Base-by-base conservation (phyloP, 2,797 vertebrate species). In the Gallirallus australis region DNA sequence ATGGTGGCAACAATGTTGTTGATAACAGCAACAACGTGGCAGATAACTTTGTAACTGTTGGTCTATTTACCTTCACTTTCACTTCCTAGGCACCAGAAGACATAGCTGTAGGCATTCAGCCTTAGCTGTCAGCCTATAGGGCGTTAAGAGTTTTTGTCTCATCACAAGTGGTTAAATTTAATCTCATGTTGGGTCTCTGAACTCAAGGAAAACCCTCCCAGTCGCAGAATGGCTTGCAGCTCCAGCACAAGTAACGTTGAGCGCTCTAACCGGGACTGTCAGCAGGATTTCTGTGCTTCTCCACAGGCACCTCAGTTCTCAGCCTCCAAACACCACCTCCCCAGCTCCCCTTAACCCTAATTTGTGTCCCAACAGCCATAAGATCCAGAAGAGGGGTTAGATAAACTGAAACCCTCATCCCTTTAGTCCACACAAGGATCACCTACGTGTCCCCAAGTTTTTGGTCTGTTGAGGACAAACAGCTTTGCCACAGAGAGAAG, bases 221-320 rank as follows among this genome's bases (percentile, higher is more conserved):
- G 61, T 24, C 65, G 24, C 39, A 9, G 30, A 66, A 37, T 8
- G 21, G 21, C 83, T 77, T 11, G 11, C 0, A 0, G 45, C 61
- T 93, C 40, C 2, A 1, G 35, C 79, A 57, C 4, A 20, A 39
- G 45, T 27, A 63, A 37, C 1, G 2, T 21, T 0, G 0, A 75
- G 21, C 13, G 14, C 72, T 86, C 42, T 50, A 35, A 81, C 15
- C n/a, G 25, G 80, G 50, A 50, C 65, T 72, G 75, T 8, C 68
- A 50, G 57, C 53, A 89, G 23, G 7, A 50, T 47, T 95, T 87
- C 8, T 37, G 20, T 64, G 39, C 33, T 81, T 4, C 61, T 77
- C 31, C 47, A 42, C 3, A 52, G 66, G 8, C 56, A 54, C 20
- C 61, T 71, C 59, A 82, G 31, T 45, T 45, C 33, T 42, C 69